Percentiles rank a stretch among this genome's conserved stretches.
Evolutionary conservation across 1,140 invertebrate genomes (phyloP).

Genomic region (Cotesia chilonis): DNA sequence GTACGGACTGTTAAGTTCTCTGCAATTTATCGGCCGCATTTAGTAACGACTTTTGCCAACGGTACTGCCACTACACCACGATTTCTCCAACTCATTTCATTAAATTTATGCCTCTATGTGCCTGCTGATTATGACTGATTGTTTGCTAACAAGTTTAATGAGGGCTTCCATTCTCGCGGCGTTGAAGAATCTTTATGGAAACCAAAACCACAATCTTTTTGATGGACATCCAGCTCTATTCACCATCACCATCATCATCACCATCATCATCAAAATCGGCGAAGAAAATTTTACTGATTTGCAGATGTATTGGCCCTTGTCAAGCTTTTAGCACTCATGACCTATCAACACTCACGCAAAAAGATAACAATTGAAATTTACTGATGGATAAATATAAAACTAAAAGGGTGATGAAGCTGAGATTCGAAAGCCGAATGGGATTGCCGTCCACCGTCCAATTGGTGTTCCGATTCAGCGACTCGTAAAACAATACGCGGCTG

Average conservation of each 20-base stretch:
- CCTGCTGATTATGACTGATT: constrained; percentile 8
- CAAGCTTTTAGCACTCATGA: too few species aligned
- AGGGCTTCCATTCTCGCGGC: not conserved
- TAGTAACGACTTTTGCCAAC: constrained; percentile 20
- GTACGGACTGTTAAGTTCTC: constrained; percentile 25
- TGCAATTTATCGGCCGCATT: constrained; percentile 31
- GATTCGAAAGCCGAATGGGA: constrained; percentile 27
- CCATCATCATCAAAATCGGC: too few species aligned
- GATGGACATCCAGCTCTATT: too few species aligned
- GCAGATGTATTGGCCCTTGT: too few species aligned
- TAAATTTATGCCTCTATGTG: not conserved
- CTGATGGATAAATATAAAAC: not conserved
- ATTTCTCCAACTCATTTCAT: too few species aligned
- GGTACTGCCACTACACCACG: too few species aligned
- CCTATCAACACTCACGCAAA: too few species aligned
- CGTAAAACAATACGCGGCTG: constrained; percentile 64
- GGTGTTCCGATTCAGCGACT: constrained; percentile 58
- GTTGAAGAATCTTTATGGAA: not conserved
- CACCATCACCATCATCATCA: too few species aligned
- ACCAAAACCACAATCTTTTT: too few species aligned
- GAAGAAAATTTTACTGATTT: too few species aligned
- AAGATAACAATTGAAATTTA: too few species aligned
- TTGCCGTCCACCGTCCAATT: constrained; percentile 47
- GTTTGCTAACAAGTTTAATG: not conserved
- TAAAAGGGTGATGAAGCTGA: constrained; percentile 21